Evolutionary conservation across 1,140 invertebrate species (phyloP).

Genomic region (Gonioctena quinquepunctata): DNA sequence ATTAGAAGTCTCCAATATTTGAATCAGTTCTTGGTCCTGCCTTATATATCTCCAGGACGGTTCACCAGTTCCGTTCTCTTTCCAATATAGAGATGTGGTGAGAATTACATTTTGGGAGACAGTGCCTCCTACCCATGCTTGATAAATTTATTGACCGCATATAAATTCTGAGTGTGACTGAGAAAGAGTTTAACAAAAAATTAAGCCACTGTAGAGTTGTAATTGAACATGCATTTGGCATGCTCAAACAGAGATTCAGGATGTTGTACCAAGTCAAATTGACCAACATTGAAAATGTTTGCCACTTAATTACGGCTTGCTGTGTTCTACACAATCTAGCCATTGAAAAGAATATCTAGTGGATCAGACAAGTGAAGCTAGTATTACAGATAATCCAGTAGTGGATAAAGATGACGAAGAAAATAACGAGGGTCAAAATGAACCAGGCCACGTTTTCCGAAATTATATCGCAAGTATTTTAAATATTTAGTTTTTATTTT

Average conservation of each 20-base stretch:
- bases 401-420: too few species aligned
- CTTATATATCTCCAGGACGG: too few species aligned
- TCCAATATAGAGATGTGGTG: too few species aligned
- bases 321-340: conserved; percentile 38
- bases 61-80: too few species aligned
- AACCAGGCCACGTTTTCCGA: neutral
- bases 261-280: too few species aligned
- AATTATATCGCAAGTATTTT: neutral
- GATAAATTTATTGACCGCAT: conserved; percentile 15
- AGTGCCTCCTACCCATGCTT: conserved; percentile 37
- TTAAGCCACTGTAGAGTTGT: too few species aligned
- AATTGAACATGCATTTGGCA: conserved; percentile 38
- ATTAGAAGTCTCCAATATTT: too few species aligned
- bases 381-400: neutral
- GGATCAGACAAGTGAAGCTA: neutral
- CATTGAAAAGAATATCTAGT: conserved; percentile 7
- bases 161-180: too few species aligned
- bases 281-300: conserved; percentile 19
- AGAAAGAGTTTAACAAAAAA: conserved; percentile 24
- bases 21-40: too few species aligned
- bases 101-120: conserved; percentile 39
- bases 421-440: neutral
- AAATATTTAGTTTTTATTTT: neutral
- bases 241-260: conserved; percentile 35
- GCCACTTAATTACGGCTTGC: conserved; percentile 32